Base-by-base conservation (phyloP, 2,113 vertebrate species). In the Chroicocephalus ridibundus region DNA sequence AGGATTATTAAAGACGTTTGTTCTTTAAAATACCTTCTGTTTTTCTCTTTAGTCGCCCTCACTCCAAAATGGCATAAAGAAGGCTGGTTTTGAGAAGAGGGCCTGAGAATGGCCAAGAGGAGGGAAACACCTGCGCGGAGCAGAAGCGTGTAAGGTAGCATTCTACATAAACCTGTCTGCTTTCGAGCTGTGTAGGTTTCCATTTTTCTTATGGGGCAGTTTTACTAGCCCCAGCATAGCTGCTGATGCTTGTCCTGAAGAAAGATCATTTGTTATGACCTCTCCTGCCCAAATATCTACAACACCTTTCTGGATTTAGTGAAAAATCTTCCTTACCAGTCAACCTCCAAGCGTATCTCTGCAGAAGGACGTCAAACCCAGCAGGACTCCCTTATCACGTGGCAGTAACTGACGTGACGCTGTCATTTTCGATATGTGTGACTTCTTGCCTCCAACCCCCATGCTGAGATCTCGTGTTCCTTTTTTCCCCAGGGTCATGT, bases 401-500 rank as follows among this genome's bases (percentile, higher is more conserved):
- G 85, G 90, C 82, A 57, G 88, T 96, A 86, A 49, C 69, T 94
- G 95, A 91, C 1, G 15, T 58, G 95, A 82, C 0, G 10, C 86
- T 94, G 54, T 93, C 61, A 66, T 82, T 94, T 97, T 97, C 18
- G 51, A 21, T 95, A 88, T 29, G 74, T 94, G 78, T 81, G 78
- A 96, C 97, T 98, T 97, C 92, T 98, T 94, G 82, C 95, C 84
- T 96, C 78, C 62, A 86, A 82, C 82, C 84, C 82, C 91, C 97
- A 96, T 88, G 94, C 97, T 98, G 98, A 94, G 97, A 92, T 97
- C 96, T 97, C 93, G 32, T 98, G 97, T 97, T 97, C 90, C 86
- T 61, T 94, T 98, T 96, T 96, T 88, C 86, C 92, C 75, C 38
- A 92, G 95, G 98, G 98, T 97, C 98, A 96, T 96, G 98, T 98